Base-by-base conservation (phyloP, 2,888 invertebrate genomes). In the Netelia melanura region DNA sequence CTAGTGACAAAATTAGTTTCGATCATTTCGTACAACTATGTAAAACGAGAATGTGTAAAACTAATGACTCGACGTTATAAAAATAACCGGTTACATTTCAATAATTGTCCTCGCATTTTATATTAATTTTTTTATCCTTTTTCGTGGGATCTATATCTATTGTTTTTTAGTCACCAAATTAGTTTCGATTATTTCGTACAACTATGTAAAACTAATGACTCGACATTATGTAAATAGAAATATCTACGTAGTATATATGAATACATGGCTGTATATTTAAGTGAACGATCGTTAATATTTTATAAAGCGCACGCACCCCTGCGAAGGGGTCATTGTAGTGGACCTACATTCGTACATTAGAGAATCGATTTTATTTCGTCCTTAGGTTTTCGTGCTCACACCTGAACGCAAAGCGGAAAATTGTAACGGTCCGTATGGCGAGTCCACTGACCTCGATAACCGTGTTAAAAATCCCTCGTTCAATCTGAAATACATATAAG, bases 331-430 rank as follows among this genome's bases (percentile, higher is more conserved):
- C 54, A 52, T 68, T 21, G 67, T 65, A 65, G 81, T 23, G 61
- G 74, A 79, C 81, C 79, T 78, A 75, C 77, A 85, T 86, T 79
- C 56, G 77, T 86, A 72, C 44, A 71, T 86, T 72, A 67, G 71
- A 77, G 81, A 81, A 86, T 86, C 85, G 86, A 87, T 87, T 86
- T 54, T 62, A 83, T 86, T 86, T 86, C 78, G 84, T 87, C 77
- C 85, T 84, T 71, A 85, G 67, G 68, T 65, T 56, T 67, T 44
- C 74, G 61, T 72, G 54, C 38, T 21, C 61, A 48, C 23, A 48
- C 38, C 81, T 74, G 68, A 80, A 82, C 77, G 70, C 65, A 71
- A 38, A 77, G 76, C 64, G 62, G 64, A 82, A 87, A 81, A 78
- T 76, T 75, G 61, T 72, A 70, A 71, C 75, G 67, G 67, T 56